These are phyloP conservation scores for Coboldia fuscipes DNA, from an alignment of 1,140 invertebrate species.

Conservation along the genomic window DNA sequence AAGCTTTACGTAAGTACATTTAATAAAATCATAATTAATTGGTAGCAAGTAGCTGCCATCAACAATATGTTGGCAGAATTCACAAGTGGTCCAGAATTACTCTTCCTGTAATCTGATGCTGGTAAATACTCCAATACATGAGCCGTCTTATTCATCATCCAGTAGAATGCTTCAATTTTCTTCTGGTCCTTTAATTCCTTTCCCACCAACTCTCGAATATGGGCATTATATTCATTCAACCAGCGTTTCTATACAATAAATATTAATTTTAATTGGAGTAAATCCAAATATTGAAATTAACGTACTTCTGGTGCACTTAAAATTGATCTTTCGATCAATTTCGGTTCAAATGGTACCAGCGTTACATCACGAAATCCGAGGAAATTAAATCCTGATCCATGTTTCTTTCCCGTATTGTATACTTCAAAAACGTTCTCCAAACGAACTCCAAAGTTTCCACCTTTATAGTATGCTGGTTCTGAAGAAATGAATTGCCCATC, in stretches of 20 bases:
- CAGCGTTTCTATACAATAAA: slow-evolving; percentile 34
- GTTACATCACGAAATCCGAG: slow-evolving; percentile 65
- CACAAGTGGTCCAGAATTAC: no score
- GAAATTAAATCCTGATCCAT: slow-evolving; percentile 26
- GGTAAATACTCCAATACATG: slow-evolving; percentile 32
- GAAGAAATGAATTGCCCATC: slow-evolving; percentile 66
- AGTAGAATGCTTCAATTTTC: slow-evolving; percentile 44
- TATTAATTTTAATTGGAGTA: not conserved
- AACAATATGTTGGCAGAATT: no score
- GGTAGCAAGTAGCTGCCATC: no score
- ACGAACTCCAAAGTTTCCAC: slow-evolving; percentile 70
- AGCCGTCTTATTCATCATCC: slow-evolving; percentile 60
- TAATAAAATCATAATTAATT: no score
- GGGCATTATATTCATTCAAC: slow-evolving; percentile 57
- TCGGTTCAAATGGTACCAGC: slow-evolving; percentile 79
- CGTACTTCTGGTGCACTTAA: slow-evolving; percentile 49
- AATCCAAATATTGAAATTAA: not conserved
- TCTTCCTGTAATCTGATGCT: slow-evolving; percentile 8
- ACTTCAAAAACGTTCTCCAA: slow-evolving; percentile 86
- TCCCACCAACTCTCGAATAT: slow-evolving; percentile 44
- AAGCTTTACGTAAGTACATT: no score
- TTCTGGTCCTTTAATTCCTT: slow-evolving; percentile 42
- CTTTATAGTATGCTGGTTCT: slow-evolving; percentile 66
- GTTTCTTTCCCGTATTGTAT: slow-evolving; percentile 28
- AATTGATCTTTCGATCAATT: slow-evolving; percentile 60